Percentiles rank a stretch among this genome's conserved stretches.
Evolutionary conservation across 2,888 invertebrate species (phyloP).

Genomic region (Neocrepidodera transversa): DNA sequence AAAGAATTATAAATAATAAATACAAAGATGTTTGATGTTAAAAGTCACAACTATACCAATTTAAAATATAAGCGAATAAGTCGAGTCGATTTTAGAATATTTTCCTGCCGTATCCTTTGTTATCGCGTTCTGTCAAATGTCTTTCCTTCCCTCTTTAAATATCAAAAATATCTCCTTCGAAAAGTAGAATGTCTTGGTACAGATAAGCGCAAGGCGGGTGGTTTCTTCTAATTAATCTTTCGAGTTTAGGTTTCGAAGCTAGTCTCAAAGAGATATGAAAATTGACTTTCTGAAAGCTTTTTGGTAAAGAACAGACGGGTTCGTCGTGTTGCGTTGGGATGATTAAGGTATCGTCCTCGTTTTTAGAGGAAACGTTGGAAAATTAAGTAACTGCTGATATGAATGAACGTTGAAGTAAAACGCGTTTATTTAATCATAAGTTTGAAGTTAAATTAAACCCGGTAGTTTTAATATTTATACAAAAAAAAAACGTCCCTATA

Average conservation of each 20-base stretch:
- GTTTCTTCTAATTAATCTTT: conserved; percentile 48
- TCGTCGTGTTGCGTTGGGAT: conserved; percentile 7
- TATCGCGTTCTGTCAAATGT: conserved; percentile 13
- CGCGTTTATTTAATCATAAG: too few species aligned
- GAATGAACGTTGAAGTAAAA: too few species aligned
- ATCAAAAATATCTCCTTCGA: conserved; percentile 11
- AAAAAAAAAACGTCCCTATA: too few species aligned
- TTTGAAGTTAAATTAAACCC: too few species aligned
- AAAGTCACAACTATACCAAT: too few species aligned
- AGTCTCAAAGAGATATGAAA: conserved; percentile 48
- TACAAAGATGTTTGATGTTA: too few species aligned
- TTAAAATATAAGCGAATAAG: background rate
- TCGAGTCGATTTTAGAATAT: background rate
- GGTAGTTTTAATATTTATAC: too few species aligned
- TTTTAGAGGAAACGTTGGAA: background rate
- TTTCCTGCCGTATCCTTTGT: conserved; percentile 8
- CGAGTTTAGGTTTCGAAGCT: conserved; percentile 41
- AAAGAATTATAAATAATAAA: too few species aligned
- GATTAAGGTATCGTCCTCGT: conserved; percentile 8
- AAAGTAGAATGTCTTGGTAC: conserved; percentile 18
- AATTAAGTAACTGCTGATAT: too few species aligned
- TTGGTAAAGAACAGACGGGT: conserved; percentile 17
- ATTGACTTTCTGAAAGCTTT: conserved; percentile 47
- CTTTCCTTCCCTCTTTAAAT: background rate
- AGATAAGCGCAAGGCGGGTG: conserved; percentile 42